Conservation (phyloP, 2,797 vertebrate genomes). For the Tachyglossus aculeatus region DNA sequence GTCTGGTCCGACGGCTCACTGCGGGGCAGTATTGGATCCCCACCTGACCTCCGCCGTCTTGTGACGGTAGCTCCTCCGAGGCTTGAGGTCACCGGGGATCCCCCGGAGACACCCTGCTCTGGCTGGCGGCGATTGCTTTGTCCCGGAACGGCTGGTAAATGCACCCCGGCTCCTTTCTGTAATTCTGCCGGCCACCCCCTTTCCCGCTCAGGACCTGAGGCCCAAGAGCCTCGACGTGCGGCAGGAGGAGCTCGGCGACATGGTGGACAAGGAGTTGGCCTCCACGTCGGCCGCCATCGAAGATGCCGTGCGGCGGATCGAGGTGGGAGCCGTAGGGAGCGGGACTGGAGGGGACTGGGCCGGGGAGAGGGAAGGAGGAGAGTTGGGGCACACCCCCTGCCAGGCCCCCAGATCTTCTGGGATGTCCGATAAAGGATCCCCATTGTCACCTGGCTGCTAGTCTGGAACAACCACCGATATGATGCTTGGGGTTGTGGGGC, state of each 20-base stretch:
- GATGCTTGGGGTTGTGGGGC: background rate
- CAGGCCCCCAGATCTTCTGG: no score
- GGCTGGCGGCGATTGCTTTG: background rate
- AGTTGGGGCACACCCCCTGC: no score
- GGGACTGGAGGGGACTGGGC: no score
- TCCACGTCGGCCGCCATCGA: conserved; percentile 92
- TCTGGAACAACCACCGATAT: no score
- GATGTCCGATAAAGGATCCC: no score
- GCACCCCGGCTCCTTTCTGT: fast-evolving
- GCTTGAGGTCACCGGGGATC: background rate
- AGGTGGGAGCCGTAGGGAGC: conserved; percentile 72
- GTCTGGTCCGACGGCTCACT: no score
- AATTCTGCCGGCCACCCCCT: background rate
- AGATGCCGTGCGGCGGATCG: conserved; percentile 91
- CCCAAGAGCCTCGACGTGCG: conserved; percentile 90
- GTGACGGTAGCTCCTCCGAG: background rate
- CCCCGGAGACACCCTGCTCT: background rate
- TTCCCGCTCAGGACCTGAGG: conserved; percentile 84
- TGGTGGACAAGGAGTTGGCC: conserved; percentile 98
- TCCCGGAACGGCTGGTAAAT: fast-evolving
- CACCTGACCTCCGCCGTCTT: background rate
- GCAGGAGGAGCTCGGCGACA: conserved; percentile 92
- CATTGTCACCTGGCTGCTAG: no score
- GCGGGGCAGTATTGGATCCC: no score
- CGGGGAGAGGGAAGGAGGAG: no score